Evolutionary conservation across 2,797 vertebrate species (phyloP).

Genomic region (Capromys pilorides): DNA sequence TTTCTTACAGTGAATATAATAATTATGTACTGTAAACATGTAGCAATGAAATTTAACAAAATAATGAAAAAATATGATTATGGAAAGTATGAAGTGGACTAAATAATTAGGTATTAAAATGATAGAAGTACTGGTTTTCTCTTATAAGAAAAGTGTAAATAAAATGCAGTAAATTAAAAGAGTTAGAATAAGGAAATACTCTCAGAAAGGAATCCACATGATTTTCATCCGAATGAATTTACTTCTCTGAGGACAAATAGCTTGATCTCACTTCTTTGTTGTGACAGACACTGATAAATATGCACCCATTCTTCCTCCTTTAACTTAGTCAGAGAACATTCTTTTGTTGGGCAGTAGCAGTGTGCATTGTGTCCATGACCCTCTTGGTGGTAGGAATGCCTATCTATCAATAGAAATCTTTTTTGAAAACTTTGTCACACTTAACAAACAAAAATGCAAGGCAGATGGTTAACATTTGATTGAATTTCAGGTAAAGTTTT

Average conservation of each 20-base stretch:
- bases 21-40: neutral
- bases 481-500: conserved; percentile 43
- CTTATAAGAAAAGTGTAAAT: conserved; percentile 36
- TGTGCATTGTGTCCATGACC: neutral
- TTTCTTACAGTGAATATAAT: neutral
- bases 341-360: neutral
- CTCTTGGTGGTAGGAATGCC: neutral
- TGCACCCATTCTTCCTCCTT: neutral
- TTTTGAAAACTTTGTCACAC: conserved; percentile 9
- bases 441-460: conserved; percentile 29
- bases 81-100: neutral
- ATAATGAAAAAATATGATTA: neutral
- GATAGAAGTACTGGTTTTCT: neutral
- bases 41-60: neutral
- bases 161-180: conserved; percentile 18
- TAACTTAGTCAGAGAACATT: neutral
- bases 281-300: neutral
- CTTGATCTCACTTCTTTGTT: neutral
- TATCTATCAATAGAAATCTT: neutral
- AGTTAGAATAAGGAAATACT: neutral
- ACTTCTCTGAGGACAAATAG: neutral
- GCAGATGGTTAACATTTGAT: neutral
- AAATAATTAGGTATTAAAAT: conserved; percentile 27
- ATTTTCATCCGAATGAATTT: conserved; percentile 15
- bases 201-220: neutral